Conservation (phyloP, 2,797 vertebrate genomes). For the Melanogrammus aeglefinus region DNA sequence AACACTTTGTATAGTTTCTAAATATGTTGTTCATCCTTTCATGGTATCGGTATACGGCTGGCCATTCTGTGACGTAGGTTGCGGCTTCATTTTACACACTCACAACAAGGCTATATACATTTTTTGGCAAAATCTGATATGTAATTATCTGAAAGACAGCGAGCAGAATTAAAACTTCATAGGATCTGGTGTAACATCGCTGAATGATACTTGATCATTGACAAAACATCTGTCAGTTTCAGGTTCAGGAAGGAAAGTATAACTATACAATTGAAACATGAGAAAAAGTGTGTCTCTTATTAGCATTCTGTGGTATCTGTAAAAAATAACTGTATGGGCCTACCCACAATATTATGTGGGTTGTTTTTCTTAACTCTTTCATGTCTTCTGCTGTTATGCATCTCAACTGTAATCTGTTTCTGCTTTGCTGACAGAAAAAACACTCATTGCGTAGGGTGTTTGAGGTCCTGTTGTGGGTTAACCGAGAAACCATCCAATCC, state of each 20-base stretch:
- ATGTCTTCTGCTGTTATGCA: constrained; percentile 3
- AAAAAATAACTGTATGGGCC: background rate
- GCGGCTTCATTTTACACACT: background rate
- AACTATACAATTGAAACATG: background rate
- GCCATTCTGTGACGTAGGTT: background rate
- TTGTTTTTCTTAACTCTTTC: background rate
- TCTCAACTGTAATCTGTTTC: background rate
- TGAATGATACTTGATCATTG: background rate
- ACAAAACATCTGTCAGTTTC: background rate
- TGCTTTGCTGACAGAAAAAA: background rate
- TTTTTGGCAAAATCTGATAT: background rate
- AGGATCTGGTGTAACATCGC: background rate
- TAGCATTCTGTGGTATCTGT: background rate
- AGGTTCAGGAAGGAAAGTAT: background rate
- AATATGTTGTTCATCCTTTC: background rate
- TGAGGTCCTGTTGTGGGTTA: background rate
- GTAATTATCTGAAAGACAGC: background rate
- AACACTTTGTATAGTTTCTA: constrained; percentile 1
- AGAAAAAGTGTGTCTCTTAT: background rate
- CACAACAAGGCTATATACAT: background rate
- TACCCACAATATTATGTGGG: background rate
- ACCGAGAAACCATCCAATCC: background rate
- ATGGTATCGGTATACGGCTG: background rate
- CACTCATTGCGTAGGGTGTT: background rate
- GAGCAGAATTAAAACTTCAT: background rate